Evolutionary conservation across 2,888 invertebrate species (phyloP).

Genomic region (Thymelicus acteon): DNA sequence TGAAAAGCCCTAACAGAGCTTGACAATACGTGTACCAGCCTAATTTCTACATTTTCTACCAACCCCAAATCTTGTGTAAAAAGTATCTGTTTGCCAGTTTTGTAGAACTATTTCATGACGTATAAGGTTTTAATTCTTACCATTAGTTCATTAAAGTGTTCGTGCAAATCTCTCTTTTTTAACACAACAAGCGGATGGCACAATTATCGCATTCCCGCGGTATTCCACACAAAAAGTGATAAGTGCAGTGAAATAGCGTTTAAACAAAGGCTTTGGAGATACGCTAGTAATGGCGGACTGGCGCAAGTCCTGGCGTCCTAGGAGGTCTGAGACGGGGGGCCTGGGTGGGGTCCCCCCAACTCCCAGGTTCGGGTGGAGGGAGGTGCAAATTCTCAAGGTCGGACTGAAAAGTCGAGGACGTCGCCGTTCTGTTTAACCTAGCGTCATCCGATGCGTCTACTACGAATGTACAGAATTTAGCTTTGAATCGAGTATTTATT

Average conservation of each 20-base stretch:
- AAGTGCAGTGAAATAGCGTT: constrained; percentile 27
- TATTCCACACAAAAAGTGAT: constrained; percentile 29
- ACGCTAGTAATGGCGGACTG: constrained; percentile 20
- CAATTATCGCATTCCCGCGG: constrained; percentile 22
- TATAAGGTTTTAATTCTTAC: too few relatives aligned
- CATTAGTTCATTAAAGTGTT: too few relatives aligned
- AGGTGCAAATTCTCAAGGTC: constrained; percentile 37
- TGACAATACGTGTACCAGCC: too few relatives aligned
- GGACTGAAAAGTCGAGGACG: constrained; percentile 44
- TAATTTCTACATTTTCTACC: too few relatives aligned
- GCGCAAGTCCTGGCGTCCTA: constrained; percentile 12
- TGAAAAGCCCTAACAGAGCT: too few relatives aligned
- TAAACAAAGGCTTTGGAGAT: constrained; percentile 28
- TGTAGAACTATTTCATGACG: too few relatives aligned
- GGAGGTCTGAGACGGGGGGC: neutral
- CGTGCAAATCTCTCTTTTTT: neutral
- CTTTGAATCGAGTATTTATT: neutral
- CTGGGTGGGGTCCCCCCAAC: constrained; percentile 1
- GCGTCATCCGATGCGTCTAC: constrained; percentile 22
- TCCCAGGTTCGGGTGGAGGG: constrained; percentile 34
- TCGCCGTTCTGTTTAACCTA: constrained; percentile 30
- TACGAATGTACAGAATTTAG: constrained; percentile 1
- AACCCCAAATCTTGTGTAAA: too few relatives aligned
- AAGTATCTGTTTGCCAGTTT: too few relatives aligned
- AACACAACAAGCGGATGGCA: neutral